Base-by-base conservation (phyloP, 2,888 invertebrate species). In the Thera obeliscata region DNA sequence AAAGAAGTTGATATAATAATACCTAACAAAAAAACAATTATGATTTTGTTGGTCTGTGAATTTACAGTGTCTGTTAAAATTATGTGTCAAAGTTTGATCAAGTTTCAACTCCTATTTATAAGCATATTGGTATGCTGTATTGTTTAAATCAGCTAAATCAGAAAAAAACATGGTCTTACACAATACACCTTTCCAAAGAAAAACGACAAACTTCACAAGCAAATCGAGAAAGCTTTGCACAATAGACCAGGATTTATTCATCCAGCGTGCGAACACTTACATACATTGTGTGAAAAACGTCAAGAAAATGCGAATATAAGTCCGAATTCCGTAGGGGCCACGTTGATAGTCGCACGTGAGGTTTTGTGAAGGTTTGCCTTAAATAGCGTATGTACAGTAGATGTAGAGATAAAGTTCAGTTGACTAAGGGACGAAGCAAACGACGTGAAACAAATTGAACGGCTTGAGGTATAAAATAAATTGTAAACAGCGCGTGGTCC, bases 351-450 rank as follows among this genome's bases (percentile, higher is more conserved):
- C 59, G 64, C 71, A 74, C 71, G 74, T 74, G 70, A 71, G 64
- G 62, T 54, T 64, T 64, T 55, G 56, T 59, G 60, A 69, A 74
- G 68, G 66, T 70, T 71, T 62, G 7, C 67, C 61, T 67, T 61
- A 75, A 73, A 75, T 72, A 73, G 71, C 56, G 7, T 12, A 41
- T 8, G 61, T 54, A 65, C 58, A 60, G 59, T 54, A 66, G 66
- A 64, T 61, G 64, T 62, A 48, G 56, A 66, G 72, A 74, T 74
- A 75, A 74, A 73, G 72, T 74, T 66, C 38, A 71, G 70, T 71
- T 70, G 73, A 72, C 74, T 75, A 72, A 72, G 75, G 71, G 69
- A 61, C 70, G 67, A 63, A 75, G 66, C 64, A 70, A 74, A 73
- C 66, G 71, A 69, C 69, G 64, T 61, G 62, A 61, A 69, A 74